Evolutionary conservation across 2,797 vertebrate genomes (phyloP), one percentile per base, ranked within the genome.

Genomic region (Thunnus albacares): DNA sequence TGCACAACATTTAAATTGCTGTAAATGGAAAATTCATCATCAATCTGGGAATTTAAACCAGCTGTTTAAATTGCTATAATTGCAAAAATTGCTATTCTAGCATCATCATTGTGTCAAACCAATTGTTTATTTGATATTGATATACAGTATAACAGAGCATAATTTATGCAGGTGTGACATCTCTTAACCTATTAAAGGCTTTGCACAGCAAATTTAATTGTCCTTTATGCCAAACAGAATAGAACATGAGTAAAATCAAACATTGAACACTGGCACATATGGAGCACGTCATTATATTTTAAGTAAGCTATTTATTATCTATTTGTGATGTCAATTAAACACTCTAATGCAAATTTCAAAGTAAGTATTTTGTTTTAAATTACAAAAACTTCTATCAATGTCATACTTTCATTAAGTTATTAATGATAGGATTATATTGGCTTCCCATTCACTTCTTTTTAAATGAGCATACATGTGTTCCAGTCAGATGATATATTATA

Each of bases 121-220:
- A 45, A 47, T 5, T 58, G 62, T 56, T 41, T 51, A 33, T 45
- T 58, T 45, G n/a, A 53, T 69, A 60, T 15, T 26, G 26, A 74
- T 17, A 47, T 47, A 47, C 45, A 17, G 45, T 47, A 9, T 12
- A 28, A 33, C 45, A 57, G 13, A 22, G 9, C 14, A 24, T 71
- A 49, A 77, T 63, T 38, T 55, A 75, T 81, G 60, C 65, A 78
- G 66, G 24, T 43, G 30, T 63, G 26, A 70, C 43, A 58, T 52
- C 33, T 63, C 38, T 43, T 10, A 11, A 28, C 59, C 30, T 68
- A 62, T 52, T 74, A n/a, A 41, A 55, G 22, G 22, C 35, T 38
- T 53, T 38, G 47, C 58, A 47, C 52, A 30, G 43, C 53, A 57
- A 47, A 22, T 49, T 41, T 47, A 41, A 30, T 43, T 17, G 55